Conservation (phyloP, 2,888 invertebrate species). For the Apotomis turbidana region DNA sequence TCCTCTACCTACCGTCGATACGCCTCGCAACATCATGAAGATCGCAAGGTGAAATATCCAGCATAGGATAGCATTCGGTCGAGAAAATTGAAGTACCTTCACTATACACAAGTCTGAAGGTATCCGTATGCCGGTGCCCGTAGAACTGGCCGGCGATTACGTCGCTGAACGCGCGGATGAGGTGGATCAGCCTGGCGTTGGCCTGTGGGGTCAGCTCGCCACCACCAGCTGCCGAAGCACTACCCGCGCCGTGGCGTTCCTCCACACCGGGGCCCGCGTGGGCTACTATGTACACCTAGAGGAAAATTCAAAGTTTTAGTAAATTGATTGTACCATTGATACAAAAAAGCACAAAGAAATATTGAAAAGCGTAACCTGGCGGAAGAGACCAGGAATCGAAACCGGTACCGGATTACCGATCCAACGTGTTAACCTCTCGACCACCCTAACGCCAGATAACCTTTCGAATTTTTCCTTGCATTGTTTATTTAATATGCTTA, state of each 20-base stretch:
- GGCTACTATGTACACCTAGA: conserved; percentile 93
- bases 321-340: neutral
- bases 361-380: no score
- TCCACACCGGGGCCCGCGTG: conserved; percentile 96
- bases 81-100: conserved; percentile 76
- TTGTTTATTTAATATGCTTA: no score
- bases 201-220: conserved; percentile 86
- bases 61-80: no score
- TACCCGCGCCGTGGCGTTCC: conserved; percentile 90
- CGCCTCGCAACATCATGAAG: no score
- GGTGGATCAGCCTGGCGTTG: conserved; percentile 89
- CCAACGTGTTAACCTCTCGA: no score
- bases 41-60: no score
- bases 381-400: no score
- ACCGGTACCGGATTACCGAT: no score
- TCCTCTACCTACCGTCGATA: no score
- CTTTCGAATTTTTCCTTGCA: no score
- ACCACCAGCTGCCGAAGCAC: conserved; percentile 80
- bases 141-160: conserved; percentile 96
- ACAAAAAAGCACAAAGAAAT: no score
- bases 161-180: conserved; percentile 90
- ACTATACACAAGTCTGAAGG: conserved; percentile 93
- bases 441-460: no score
- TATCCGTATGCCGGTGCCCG: conserved; percentile 96
- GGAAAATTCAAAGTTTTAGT: neutral